These are phyloP conservation scores for Neodiprion fabricii DNA, from an alignment of 1,140 invertebrate genomes.

Conservation along the genomic window DNA sequence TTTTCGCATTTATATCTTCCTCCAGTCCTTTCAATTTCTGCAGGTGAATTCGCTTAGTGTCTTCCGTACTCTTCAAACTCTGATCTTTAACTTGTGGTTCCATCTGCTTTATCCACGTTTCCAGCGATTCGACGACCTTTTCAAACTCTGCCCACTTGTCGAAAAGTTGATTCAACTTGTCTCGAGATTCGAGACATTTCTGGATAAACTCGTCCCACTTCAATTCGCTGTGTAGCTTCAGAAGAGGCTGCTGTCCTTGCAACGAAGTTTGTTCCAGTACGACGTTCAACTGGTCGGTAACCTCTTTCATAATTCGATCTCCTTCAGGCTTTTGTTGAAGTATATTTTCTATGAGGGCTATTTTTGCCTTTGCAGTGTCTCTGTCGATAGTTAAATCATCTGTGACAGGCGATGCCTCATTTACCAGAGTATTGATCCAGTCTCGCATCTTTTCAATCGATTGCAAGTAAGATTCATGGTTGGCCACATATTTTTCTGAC, in stretches of 20 bases:
- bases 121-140: constrained; percentile 75
- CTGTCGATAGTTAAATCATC: constrained; percentile 77
- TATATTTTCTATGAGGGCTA: constrained; percentile 78
- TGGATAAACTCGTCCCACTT: constrained; percentile 81
- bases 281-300: constrained; percentile 73
- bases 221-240: constrained; percentile 78
- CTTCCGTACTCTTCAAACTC: constrained; percentile 84
- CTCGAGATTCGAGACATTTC: constrained; percentile 72
- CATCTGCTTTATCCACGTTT: constrained; percentile 83
- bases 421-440: constrained; percentile 75
- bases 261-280: constrained; percentile 81
- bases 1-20: constrained; percentile 75
- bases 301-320: constrained; percentile 73
- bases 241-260: constrained; percentile 76
- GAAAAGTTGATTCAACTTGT: constrained; percentile 74
- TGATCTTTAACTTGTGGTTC: constrained; percentile 89
- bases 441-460: constrained; percentile 78
- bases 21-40: constrained; percentile 79
- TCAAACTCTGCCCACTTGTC: constrained; percentile 83
- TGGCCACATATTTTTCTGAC: constrained; percentile 75
- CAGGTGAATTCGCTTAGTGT: constrained; percentile 82
- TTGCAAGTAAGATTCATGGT: constrained; percentile 84
- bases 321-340: constrained; percentile 76
- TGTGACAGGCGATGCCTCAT: constrained; percentile 69
- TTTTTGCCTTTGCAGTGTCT: constrained; percentile 76